A percentile compares a stretch with the other conserved stretches of the same genome.
Conservation (phyloP, 2,888 invertebrate species). For the Sceliomorpha sp. region DNA sequence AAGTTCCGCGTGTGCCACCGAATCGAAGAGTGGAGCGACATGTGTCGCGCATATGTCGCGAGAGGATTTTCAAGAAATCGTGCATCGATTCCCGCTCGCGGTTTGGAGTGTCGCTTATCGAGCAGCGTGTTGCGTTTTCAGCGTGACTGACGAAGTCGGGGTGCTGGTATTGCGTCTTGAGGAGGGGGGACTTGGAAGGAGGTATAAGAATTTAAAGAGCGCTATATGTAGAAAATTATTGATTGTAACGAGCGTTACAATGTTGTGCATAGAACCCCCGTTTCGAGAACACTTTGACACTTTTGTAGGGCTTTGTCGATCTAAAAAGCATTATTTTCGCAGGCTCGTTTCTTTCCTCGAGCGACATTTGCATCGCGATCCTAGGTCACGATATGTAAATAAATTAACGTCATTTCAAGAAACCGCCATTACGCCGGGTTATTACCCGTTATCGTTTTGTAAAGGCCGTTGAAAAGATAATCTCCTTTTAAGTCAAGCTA, state of each 20-base stretch:
- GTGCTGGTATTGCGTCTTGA: too few species aligned
- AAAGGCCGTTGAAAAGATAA: too few species aligned
- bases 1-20: conserved; percentile 1
- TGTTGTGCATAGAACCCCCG: not conserved
- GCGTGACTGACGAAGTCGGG: too few species aligned
- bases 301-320: conserved; percentile 13
- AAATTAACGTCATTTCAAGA: too few species aligned
- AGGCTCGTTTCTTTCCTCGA: not conserved
- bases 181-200: too few species aligned
- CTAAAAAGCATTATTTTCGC: not conserved
- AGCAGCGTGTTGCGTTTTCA: too few species aligned
- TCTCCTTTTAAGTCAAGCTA: too few species aligned
- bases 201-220: conserved; percentile 3
- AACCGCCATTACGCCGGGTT: too few species aligned
- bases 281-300: conserved; percentile 27
- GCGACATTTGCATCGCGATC: not conserved
- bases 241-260: conserved; percentile 7
- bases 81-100: too few species aligned
- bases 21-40: conserved; percentile 2
- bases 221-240: conserved; percentile 6
- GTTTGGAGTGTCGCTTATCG: too few species aligned
- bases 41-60: not conserved
- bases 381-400: conserved; percentile 13
- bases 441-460: too few species aligned
- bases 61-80: not conserved